These are phyloP conservation scores for Pocillopora verrucosa DNA, from an alignment of 64 coral and sea anemone genomes.

Conservation along the genomic window DNA sequence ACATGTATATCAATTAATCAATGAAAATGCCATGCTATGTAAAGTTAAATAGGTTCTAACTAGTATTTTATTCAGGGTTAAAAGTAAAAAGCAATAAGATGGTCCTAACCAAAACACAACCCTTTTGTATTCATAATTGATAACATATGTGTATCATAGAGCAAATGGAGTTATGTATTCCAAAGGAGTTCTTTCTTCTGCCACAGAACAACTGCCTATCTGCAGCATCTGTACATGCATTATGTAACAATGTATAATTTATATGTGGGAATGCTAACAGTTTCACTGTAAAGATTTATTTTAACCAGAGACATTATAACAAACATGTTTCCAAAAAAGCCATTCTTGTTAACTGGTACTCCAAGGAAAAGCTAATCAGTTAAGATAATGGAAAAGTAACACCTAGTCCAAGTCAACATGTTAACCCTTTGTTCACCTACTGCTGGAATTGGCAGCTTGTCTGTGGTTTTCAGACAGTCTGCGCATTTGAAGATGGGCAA, in stretches of 20 bases:
- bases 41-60: constrained; percentile 27
- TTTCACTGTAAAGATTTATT: neutral
- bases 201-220: neutral
- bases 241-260: neutral
- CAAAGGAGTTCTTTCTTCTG: neutral
- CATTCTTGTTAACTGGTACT: neutral
- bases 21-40: constrained; percentile 29
- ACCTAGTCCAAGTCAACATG: too few species aligned
- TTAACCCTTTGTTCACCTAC: too few species aligned
- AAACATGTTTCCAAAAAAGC: neutral
- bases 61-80: constrained; percentile 53
- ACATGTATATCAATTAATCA: constrained; percentile 22
- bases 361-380: too few species aligned
- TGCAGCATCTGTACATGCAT: neutral
- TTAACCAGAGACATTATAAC: neutral
- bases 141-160: constrained; percentile 7
- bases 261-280: neutral
- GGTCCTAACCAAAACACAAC: constrained; percentile 11
- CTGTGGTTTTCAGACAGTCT: too few species aligned
- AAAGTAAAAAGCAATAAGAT: constrained; percentile 8
- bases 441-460: too few species aligned
- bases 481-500: too few species aligned
- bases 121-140: constrained; percentile 41
- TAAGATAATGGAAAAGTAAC: too few species aligned
- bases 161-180: neutral